Percentiles rank a stretch among this genome's conserved stretches.
phyloP scores from a whole-genome alignment of 2,113 vertebrate species.

The Triplophysa tibetana region DNA sequence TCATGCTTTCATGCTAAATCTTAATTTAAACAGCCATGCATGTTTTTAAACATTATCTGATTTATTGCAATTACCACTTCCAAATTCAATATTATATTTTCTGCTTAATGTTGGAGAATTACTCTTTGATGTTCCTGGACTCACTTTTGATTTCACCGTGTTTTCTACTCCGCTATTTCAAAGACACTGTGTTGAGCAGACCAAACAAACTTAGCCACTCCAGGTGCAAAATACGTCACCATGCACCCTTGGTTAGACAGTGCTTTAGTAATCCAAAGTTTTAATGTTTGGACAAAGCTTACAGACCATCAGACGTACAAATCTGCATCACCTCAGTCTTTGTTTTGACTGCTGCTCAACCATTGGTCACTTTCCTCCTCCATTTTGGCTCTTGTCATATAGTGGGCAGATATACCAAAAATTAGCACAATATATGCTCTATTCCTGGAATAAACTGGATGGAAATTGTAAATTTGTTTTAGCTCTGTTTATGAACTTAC shows the following conservation, averaged over 20 bases:
- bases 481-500: conserved; percentile 46
- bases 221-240: conserved; percentile 15
- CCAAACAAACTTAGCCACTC: conserved; percentile 8
- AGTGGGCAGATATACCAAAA: conserved; percentile 51
- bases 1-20: not conserved
- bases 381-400: conserved; percentile 42
- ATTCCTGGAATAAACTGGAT: conserved; percentile 31
- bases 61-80: not conserved
- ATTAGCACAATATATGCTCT: conserved; percentile 47
- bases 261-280: not conserved
- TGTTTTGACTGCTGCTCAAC: conserved; percentile 34
- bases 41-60: not conserved
- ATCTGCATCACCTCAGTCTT: conserved; percentile 27
- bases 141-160: not conserved
- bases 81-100: not conserved
- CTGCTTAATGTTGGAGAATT: not conserved
- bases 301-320: conserved; percentile 5
- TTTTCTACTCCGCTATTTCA: not conserved
- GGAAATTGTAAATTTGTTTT: conserved; percentile 42
- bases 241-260: not conserved
- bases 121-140: conserved; percentile 11
- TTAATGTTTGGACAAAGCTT: not conserved
- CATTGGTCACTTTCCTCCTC: conserved; percentile 35
- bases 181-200: not conserved
- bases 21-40: not conserved